Conservation (phyloP, 2,113 vertebrate genomes). For the Dinomys branickii region DNA sequence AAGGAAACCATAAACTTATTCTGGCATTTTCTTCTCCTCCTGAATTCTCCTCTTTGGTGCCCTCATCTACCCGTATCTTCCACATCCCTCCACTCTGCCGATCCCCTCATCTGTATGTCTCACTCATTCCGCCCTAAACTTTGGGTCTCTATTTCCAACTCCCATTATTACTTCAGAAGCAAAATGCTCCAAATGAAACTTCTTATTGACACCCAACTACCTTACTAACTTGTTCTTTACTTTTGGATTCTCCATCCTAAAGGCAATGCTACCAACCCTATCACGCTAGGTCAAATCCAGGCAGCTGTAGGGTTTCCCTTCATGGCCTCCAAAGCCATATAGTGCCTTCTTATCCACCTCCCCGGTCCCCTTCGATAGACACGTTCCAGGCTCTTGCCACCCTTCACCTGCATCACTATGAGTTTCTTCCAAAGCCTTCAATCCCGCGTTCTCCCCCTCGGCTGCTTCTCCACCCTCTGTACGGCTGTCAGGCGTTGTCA, state of each 20-base stretch:
- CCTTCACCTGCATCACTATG: not conserved
- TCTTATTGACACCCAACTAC: not conserved
- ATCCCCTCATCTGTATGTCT: not conserved
- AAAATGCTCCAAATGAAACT: constrained; percentile 3
- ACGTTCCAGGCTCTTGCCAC: not conserved
- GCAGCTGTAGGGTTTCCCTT: not conserved
- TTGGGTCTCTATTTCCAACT: not conserved
- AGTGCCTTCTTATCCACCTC: not conserved
- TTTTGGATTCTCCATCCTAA: not conserved
- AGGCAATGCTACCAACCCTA: not conserved
- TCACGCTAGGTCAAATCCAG: not conserved
- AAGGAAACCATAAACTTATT: not conserved
- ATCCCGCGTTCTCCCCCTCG: not conserved
- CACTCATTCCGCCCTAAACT: not conserved
- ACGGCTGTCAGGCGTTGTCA: not conserved
- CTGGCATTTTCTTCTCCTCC: not conserved
- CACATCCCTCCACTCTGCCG: not conserved
- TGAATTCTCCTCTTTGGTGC: not conserved
- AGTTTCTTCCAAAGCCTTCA: not conserved
- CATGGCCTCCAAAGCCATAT: not conserved
- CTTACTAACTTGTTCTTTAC: not conserved
- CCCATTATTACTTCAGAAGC: not conserved
- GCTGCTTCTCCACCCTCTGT: not conserved
- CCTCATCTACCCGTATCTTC: not conserved
- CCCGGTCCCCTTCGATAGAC: not conserved